phyloP scores from a whole-genome alignment of 2,797 vertebrate species.

The Cuculus canorus region DNA sequence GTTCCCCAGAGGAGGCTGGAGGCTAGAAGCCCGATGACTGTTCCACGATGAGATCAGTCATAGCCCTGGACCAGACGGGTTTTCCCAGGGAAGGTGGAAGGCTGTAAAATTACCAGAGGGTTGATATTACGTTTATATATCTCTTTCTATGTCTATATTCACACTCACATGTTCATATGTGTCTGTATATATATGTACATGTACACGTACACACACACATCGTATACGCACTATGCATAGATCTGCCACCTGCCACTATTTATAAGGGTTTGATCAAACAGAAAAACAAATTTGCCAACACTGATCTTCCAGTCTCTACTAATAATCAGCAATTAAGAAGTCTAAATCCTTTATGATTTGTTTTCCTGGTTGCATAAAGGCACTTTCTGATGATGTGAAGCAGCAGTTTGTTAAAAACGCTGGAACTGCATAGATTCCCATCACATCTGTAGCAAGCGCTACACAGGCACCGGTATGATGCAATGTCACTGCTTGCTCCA shows the following conservation, averaged over 20 bases:
- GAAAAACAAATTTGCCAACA: background rate
- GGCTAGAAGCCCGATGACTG: background rate
- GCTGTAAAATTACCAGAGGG: background rate
- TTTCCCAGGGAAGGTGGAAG: background rate
- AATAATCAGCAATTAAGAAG: background rate
- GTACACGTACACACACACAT: background rate
- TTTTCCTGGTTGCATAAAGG: slow-evolving; percentile 54
- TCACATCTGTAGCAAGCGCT: background rate
- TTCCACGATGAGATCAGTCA: background rate
- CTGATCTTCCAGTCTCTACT: background rate
- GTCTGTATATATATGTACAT: background rate
- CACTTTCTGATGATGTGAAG: slow-evolving; percentile 64
- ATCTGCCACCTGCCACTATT: background rate
- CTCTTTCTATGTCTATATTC: background rate
- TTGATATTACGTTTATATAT: background rate
- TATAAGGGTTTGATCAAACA: background rate
- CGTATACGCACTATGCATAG: background rate
- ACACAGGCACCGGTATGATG: background rate
- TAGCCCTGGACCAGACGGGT: background rate
- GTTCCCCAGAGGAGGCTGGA: background rate
- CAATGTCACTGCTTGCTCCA: background rate
- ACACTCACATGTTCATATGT: background rate
- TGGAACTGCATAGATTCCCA: background rate
- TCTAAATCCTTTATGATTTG: background rate
- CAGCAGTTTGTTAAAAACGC: background rate